Conservation (phyloP, 2,797 vertebrate genomes). For the Cynopterus sphinx region DNA sequence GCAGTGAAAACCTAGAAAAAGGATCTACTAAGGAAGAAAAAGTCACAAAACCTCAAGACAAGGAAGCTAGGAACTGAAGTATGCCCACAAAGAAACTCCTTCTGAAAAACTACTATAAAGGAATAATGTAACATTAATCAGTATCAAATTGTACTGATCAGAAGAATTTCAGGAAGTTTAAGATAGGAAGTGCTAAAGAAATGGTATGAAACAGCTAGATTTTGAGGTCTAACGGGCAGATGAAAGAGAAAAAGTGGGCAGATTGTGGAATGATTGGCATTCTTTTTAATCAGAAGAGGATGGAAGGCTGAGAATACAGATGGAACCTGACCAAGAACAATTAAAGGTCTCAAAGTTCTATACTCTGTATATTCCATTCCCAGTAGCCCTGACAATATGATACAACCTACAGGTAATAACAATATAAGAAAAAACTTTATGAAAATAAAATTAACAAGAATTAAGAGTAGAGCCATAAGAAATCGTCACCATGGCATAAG, state of each 20-base stretch:
- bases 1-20: not conserved
- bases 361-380: not conserved
- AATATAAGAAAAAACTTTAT: not conserved
- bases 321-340: not conserved
- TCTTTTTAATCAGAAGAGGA: constrained; percentile 8
- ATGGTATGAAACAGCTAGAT: not conserved
- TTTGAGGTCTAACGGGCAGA: not conserved
- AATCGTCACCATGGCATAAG: not conserved
- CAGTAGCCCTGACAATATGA: not conserved
- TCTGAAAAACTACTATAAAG: not conserved
- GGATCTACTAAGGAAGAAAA: not conserved
- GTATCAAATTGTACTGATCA: not conserved
- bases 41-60: not conserved
- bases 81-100: not conserved
- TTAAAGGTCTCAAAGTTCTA: not conserved
- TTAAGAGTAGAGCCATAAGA: not conserved
- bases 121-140: not conserved
- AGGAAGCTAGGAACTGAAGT: not conserved
- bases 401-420: not conserved
- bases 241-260: not conserved
- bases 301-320: not conserved
- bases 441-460: constrained; percentile 14
- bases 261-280: not conserved
- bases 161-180: not conserved
- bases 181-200: constrained; percentile 1